Conservation (phyloP, 2,888 invertebrate genomes). For the Dendrolimus houi region DNA sequence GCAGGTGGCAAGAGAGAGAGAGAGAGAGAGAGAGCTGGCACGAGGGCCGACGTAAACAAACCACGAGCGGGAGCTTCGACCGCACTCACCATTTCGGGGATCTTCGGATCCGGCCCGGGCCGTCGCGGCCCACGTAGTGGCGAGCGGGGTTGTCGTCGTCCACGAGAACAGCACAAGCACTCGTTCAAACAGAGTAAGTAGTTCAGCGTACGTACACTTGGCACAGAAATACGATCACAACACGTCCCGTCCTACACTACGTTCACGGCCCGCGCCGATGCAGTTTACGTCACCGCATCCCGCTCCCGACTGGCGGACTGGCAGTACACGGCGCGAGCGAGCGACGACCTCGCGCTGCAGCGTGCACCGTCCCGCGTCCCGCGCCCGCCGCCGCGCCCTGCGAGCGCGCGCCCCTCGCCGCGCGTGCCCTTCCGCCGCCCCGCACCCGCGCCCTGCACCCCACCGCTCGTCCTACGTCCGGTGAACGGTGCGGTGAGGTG, state of each 20-base stretch:
- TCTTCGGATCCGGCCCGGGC: conserved; percentile 42
- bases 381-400: conserved; percentile 34
- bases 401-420: conserved; percentile 31
- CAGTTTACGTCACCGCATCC: conserved; percentile 76
- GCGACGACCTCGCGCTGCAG: conserved; percentile 74
- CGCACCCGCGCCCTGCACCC: conserved; percentile 12
- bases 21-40: conserved; percentile 57
- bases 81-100: conserved; percentile 74
- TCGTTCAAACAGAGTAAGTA: conserved; percentile 50
- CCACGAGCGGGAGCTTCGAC: conserved; percentile 69
- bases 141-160: conserved; percentile 65
- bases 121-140: conserved; percentile 57
- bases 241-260: conserved; percentile 74
- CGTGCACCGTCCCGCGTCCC: conserved; percentile 63
- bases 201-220: conserved; percentile 48
- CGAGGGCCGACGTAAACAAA: conserved; percentile 72
- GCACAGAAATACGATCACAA: conserved; percentile 48
- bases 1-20: conserved; percentile 58
- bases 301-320: conserved; percentile 75
- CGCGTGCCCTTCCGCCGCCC: conserved; percentile 31
- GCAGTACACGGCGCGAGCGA: conserved; percentile 55
- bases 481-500: conserved; percentile 27
- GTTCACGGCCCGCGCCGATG: conserved; percentile 70
- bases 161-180: conserved; percentile 45
- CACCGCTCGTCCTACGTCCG: conserved; percentile 50